phyloP scores from a whole-genome alignment of 2,797 vertebrate species.

The Acropternis orthonyx region DNA sequence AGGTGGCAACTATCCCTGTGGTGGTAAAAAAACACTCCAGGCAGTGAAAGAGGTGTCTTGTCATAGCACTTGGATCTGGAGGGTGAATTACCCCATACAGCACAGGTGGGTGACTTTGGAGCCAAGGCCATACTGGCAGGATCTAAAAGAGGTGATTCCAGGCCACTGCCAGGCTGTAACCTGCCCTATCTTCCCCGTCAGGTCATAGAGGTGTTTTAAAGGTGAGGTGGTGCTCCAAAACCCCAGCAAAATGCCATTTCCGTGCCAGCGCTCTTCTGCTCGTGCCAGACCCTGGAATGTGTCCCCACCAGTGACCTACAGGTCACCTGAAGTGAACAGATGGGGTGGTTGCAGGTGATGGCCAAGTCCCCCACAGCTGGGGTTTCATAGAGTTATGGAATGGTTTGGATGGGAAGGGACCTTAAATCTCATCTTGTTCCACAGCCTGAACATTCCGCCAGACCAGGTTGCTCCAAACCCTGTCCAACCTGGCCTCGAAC shows the following conservation, averaged over 20 bases:
- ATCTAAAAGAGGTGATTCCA: neutral
- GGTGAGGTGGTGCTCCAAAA: neutral
- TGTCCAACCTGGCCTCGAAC: neutral
- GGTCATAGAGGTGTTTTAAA: neutral
- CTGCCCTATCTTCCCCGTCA: neutral
- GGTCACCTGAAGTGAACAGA: neutral
- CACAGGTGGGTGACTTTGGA: neutral
- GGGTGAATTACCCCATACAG: neutral
- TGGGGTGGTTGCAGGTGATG: neutral
- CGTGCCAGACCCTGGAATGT: rapidly evolving
- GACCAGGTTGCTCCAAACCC: too few species aligned
- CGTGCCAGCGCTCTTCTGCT: rapidly evolving
- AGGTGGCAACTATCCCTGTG: neutral
- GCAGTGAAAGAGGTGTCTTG: neutral
- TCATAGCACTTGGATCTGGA: neutral
- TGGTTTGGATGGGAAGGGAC: neutral
- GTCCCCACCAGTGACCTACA: neutral
- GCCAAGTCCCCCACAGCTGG: neutral
- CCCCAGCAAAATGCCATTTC: neutral
- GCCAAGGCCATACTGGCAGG: neutral
- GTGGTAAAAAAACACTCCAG: neutral
- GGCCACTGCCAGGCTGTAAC: neutral
- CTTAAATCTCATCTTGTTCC: neutral
- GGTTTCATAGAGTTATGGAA: neutral
- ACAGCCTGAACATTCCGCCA: neutral